A percentile compares a stretch with the other conserved stretches of the same genome.
These are phyloP conservation scores for Oreochromis grahami DNA, from an alignment of 2,797 vertebrate species.

Conservation along the genomic window DNA sequence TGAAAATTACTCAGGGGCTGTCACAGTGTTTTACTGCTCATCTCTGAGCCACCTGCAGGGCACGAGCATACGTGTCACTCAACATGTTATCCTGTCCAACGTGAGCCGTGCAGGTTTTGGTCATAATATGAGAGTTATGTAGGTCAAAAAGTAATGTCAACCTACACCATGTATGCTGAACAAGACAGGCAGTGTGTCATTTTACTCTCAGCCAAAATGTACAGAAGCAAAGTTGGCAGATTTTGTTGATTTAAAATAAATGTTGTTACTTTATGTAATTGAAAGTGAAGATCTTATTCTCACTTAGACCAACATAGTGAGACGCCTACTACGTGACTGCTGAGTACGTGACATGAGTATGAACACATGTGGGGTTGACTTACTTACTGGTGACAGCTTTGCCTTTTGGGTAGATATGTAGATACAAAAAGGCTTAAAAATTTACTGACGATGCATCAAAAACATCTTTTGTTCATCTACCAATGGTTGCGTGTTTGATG, in stretches of 20 bases:
- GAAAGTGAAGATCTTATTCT: background rate
- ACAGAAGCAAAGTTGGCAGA: background rate
- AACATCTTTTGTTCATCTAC: background rate
- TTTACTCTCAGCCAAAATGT: background rate
- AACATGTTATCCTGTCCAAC: background rate
- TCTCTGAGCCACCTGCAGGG: background rate
- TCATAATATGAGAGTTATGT: constrained; percentile 32
- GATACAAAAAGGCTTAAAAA: background rate
- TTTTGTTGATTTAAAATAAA: background rate
- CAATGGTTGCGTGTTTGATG: background rate
- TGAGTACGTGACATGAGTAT: background rate
- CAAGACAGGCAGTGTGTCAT: background rate
- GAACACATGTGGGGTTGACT: background rate
- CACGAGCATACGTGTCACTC: background rate
- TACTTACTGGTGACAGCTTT: background rate
- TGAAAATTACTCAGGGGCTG: background rate
- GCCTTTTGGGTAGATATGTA: background rate
- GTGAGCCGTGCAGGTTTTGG: background rate
- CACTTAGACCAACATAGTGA: background rate
- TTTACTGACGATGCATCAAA: background rate
- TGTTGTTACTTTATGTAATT: background rate
- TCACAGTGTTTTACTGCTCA: background rate
- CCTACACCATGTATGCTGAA: background rate
- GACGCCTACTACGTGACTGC: background rate
- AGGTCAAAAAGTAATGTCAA: constrained; percentile 43